A percentile compares a stretch with the other conserved stretches of the same genome.
These are phyloP conservation scores for Amniataba percoides DNA, from an alignment of 2,797 vertebrate species.

Conservation along the genomic window DNA sequence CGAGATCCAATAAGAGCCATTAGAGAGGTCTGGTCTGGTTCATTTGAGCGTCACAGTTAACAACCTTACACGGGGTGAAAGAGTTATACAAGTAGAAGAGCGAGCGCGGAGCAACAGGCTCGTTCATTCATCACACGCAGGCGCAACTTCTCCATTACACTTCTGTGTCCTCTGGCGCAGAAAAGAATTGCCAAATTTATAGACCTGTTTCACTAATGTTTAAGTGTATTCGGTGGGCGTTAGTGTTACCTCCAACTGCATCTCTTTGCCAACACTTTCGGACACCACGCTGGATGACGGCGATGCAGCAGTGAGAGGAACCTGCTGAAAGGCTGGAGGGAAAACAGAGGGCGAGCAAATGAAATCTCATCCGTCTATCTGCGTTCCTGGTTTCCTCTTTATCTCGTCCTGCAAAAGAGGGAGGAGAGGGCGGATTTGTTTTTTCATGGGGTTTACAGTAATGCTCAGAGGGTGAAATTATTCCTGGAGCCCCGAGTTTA, in stretches of 20 bases:
- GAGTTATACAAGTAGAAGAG: conserved; percentile 28
- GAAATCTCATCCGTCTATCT: conserved; percentile 81
- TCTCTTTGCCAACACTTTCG: conserved; percentile 17
- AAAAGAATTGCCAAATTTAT: not conserved
- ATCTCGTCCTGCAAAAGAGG: conserved; percentile 77
- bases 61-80: conserved; percentile 66
- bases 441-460: conserved; percentile 86
- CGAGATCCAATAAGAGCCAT: conserved; percentile 76
- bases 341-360: conserved; percentile 80
- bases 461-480: conserved; percentile 86
- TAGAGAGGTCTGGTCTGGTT: conserved; percentile 71
- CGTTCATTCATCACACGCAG: conserved; percentile 19
- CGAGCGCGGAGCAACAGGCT: conserved; percentile 40
- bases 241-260: not conserved
- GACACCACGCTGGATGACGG: conserved; percentile 22
- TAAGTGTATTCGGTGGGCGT: not conserved
- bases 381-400: conserved; percentile 80
- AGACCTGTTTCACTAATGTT: conserved; percentile 6
- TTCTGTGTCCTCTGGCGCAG: conserved; percentile 1
- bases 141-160: not conserved
- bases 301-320: conserved; percentile 56
- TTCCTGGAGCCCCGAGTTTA: conserved; percentile 84
- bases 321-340: conserved; percentile 80
- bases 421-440: conserved; percentile 59
- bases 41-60: conserved; percentile 78